Conservation (phyloP, 2,888 invertebrate species). For the Epirrhoe tristata region DNA sequence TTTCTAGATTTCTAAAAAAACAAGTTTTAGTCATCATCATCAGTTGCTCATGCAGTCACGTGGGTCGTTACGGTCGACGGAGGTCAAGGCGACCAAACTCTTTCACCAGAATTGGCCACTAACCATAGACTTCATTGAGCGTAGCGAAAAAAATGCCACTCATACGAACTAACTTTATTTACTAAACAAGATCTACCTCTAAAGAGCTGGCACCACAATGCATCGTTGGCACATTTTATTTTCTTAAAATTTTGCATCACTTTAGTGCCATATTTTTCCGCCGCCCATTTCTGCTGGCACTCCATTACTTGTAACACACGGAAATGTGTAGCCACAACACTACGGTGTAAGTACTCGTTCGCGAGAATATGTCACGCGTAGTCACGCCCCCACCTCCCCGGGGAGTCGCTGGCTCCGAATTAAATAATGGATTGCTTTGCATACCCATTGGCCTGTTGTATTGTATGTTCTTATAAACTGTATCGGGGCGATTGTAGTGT, state of each 20-base stretch:
- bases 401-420: constrained; percentile 61
- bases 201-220: too few relatives aligned
- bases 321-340: constrained; percentile 63
- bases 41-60: neutral
- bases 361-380: constrained; percentile 79
- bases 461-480: constrained; percentile 19
- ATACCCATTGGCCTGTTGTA: constrained; percentile 54
- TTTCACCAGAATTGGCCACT: too few relatives aligned
- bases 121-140: too few relatives aligned
- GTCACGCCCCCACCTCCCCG: constrained; percentile 52
- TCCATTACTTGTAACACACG: constrained; percentile 71
- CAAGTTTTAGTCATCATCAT: neutral
- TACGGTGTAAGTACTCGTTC: constrained; percentile 65
- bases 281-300: constrained; percentile 58
- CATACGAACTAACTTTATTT: too few relatives aligned
- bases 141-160: too few relatives aligned
- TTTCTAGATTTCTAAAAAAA: constrained; percentile 5
- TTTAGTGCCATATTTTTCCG: constrained; percentile 50
- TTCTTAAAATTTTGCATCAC: constrained; percentile 34
- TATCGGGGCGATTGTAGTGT: neutral
- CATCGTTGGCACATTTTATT: neutral
- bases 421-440: constrained; percentile 71
- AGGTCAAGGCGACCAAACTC: too few relatives aligned
- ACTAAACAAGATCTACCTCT: too few relatives aligned
- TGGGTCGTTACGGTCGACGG: neutral